Percentiles rank a stretch among this genome's conserved stretches.
phyloP scores from a whole-genome alignment of 2,113 vertebrate species.

The Corythornis madagascariensis region DNA sequence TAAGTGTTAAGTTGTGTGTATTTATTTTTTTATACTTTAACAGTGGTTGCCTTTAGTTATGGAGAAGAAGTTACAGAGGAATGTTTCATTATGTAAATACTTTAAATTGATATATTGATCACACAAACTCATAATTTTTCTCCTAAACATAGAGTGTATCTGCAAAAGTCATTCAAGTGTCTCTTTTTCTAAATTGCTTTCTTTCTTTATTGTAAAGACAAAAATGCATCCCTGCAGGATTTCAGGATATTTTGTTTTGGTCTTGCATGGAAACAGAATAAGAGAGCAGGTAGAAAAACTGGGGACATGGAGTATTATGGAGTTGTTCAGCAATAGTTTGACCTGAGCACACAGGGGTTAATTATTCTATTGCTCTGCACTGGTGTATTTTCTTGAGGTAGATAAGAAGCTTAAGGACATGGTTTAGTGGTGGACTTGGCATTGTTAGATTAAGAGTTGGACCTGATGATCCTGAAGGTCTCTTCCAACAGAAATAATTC shows the following conservation, averaged over 20 bases:
- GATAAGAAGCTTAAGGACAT: background rate
- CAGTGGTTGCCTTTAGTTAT: background rate
- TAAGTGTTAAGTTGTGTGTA: background rate
- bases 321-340: background rate
- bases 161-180: background rate
- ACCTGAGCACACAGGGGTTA: background rate
- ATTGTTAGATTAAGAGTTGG: too few species aligned
- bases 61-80: background rate
- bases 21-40: background rate
- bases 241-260: background rate
- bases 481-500: too few species aligned
- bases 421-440: too few species aligned
- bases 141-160: background rate
- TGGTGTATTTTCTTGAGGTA: background rate
- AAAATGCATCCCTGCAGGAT: background rate
- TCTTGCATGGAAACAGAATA: background rate
- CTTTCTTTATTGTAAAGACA: background rate
- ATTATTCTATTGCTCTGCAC: background rate
- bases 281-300: background rate
- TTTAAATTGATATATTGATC: background rate
- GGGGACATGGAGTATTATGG: background rate
- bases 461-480: too few species aligned
- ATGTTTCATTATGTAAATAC: background rate
- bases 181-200: background rate
- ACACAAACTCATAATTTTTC: background rate